These are phyloP conservation scores for Parambassis ranga DNA, from an alignment of 2,797 vertebrate genomes.

Conservation along the genomic window DNA sequence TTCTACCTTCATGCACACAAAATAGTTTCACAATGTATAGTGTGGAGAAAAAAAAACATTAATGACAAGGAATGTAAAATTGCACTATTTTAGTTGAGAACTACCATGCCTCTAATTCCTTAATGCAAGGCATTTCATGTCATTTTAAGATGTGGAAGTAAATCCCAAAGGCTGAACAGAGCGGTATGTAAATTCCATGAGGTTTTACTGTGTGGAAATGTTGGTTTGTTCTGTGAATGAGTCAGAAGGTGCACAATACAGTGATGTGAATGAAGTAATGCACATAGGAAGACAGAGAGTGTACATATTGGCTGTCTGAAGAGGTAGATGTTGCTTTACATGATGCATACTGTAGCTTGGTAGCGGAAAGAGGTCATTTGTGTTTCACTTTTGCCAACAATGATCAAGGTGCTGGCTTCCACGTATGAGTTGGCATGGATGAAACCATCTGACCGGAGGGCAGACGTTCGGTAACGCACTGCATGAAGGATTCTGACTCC, in stretches of 20 bases:
- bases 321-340: conserved; percentile 40
- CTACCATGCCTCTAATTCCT: conserved; percentile 58
- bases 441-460: conserved; percentile 34
- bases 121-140: conserved; percentile 54
- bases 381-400: conserved; percentile 51
- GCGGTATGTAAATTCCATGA: conserved; percentile 36
- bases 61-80: conserved; percentile 76
- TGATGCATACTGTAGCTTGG: conserved; percentile 35
- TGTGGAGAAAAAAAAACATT: conserved; percentile 47
- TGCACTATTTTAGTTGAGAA: conserved; percentile 73
- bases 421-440: conserved; percentile 57
- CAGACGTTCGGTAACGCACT: conserved; percentile 41
- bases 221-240: conserved; percentile 9
- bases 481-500: conserved; percentile 51
- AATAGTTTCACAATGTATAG: conserved; percentile 61
- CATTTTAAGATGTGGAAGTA: conserved; percentile 25
- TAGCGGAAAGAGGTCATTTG: conserved; percentile 9
- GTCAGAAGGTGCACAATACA: conserved; percentile 34
- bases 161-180: conserved; percentile 47
- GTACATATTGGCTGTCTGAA: conserved; percentile 10
- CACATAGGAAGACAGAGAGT: conserved; percentile 6
- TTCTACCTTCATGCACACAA: conserved; percentile 55
- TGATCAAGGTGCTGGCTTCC: conserved; percentile 59
- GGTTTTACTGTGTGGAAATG: conserved; percentile 36
- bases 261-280: conserved; percentile 42